Evolutionary conservation across 2,797 vertebrate species (phyloP).

Genomic region (Ptychadena robeensis): DNA sequence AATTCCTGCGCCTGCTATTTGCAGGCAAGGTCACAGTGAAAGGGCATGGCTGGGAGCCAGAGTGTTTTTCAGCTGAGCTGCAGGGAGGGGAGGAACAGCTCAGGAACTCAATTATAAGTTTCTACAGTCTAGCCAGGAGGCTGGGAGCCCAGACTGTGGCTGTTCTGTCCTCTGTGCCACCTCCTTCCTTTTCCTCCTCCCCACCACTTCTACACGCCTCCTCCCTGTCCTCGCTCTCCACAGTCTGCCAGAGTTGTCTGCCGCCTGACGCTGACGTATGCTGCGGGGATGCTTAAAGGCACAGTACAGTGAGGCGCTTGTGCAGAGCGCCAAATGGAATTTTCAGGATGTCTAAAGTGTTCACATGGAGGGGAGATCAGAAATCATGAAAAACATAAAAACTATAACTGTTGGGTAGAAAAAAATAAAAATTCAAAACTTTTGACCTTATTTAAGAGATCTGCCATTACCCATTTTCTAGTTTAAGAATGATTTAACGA

Average conservation of each 20-base stretch:
- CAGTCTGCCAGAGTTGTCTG: slow-evolving; percentile 77
- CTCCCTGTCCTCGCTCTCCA: slow-evolving; percentile 55
- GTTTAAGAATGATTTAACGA: too few species aligned
- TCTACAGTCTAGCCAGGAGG: slow-evolving; percentile 96
- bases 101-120: slow-evolving; percentile 97
- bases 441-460: too few species aligned
- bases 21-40: slow-evolving; percentile 82
- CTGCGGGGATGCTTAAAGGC: slow-evolving; percentile 88
- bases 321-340: neutral
- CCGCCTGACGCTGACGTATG: slow-evolving; percentile 86
- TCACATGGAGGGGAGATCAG: neutral
- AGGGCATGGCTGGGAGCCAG: slow-evolving; percentile 81
- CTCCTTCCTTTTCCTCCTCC: slow-evolving; percentile 75
- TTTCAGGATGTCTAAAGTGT: neutral
- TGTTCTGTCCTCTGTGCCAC: slow-evolving; percentile 81
- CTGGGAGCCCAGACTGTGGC: slow-evolving; percentile 93
- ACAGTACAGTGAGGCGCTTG: slow-evolving; percentile 70
- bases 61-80: slow-evolving; percentile 76
- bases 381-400: neutral
- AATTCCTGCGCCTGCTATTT: slow-evolving; percentile 77
- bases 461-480: too few species aligned
- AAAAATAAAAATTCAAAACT: too few species aligned
- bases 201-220: slow-evolving; percentile 61
- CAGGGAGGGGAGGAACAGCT: slow-evolving; percentile 81
- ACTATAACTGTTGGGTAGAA: too few species aligned